Evolutionary conservation across 2,888 invertebrate species (phyloP), one percentile per base, ranked within the genome.

Genomic region (Hirtodrosophila duncani): DNA sequence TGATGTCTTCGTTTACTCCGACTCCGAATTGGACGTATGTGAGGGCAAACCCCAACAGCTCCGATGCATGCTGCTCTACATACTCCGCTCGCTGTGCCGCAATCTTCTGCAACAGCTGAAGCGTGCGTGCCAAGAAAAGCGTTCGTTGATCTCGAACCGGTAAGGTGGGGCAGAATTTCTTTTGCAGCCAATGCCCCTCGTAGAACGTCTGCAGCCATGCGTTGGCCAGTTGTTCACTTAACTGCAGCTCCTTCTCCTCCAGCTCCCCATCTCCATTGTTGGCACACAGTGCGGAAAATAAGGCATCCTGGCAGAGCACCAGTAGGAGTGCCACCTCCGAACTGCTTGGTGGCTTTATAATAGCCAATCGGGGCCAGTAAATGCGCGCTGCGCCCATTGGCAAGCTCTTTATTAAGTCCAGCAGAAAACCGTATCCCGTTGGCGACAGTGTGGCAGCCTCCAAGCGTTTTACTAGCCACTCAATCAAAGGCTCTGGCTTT

Each of bases 1-100:
- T n/a, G 3, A n/a, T 8, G 10, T 3, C 26, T 6, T 29, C 9
- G 4, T 29, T 18, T 0, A 13, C 16, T 1, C 83, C 60, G 80
- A 83, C 82, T 8, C 86, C 87, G 62, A 88, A 90, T 3, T 90
- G 81, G 83, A 91, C 88, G 67, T 88, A 91, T 50, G 89, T 84
- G 51, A 88, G 88, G 42, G 89, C 87, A 20, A 91, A 86, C 1
- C 92, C 92, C 62, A 92, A 87, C 5, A 91, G 82, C 60, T 89
- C 88, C 14, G 90, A 89, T 5, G 87, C 56, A 39, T 87, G 74
- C 8, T 75, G 62, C 10, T 74, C 64, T 0, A 84, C 69, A 57
- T 84, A 87, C 3, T 80, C 74, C 5, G 72, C 51, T 56, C 82
- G 69, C 37, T 83, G 68, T 1, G 58, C 41, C 9, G 85, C 60